These are phyloP conservation scores for Caiman crocodilus DNA, from an alignment of 2,797 vertebrate species.

Conservation along the genomic window DNA sequence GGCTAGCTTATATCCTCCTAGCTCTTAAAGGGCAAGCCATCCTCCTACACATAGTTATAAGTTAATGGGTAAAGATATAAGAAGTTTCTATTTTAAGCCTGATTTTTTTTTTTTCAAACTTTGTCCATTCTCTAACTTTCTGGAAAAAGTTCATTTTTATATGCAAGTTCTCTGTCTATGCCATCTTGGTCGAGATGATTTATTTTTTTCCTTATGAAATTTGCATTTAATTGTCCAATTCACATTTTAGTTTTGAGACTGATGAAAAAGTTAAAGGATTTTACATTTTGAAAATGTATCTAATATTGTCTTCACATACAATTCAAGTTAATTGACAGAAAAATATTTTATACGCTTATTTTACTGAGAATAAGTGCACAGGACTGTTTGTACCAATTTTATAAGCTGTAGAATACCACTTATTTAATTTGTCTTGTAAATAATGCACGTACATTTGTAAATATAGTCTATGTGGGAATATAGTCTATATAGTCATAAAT, in stretches of 20 bases:
- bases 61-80: conserved; percentile 8
- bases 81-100: conserved; percentile 2
- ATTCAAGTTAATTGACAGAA: background rate
- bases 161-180: background rate
- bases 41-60: conserved; percentile 25
- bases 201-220: background rate
- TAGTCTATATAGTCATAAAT: conserved; percentile 14
- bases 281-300: background rate
- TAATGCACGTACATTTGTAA: background rate
- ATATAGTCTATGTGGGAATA: no score
- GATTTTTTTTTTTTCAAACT: conserved; percentile 24
- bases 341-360: background rate
- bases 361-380: background rate
- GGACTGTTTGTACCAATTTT: background rate
- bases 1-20: background rate
- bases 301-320: background rate
- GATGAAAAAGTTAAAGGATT: background rate
- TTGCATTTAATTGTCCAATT: background rate
- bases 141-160: background rate
- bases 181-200: background rate
- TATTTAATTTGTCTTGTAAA: conserved; percentile 26
- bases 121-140: background rate
- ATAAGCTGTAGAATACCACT: conserved; percentile 5
- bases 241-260: background rate
- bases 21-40: background rate